These are phyloP conservation scores for Pseudopleuronectes americanus DNA, from an alignment of 2,797 vertebrate species.

Conservation along the genomic window DNA sequence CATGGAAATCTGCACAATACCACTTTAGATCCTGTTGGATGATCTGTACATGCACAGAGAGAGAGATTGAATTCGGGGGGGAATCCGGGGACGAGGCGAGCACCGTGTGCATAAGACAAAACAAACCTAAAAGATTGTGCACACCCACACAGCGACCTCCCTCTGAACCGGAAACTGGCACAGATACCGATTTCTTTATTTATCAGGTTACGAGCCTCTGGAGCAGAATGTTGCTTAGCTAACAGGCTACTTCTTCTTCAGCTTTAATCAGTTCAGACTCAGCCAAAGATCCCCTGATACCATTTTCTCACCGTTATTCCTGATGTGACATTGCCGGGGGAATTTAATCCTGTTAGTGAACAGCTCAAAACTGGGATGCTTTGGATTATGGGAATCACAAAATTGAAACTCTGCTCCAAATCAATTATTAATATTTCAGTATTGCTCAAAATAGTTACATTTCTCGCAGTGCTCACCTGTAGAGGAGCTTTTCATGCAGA, in stretches of 20 bases:
- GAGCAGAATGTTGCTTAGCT: slow-evolving; percentile 51
- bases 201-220: slow-evolving; percentile 58
- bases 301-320: slow-evolving; percentile 39
- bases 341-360: slow-evolving; percentile 54
- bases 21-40: neutral
- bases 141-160: slow-evolving; percentile 55
- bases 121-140: neutral
- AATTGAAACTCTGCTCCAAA: no score
- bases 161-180: slow-evolving; percentile 41
- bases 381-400: neutral
- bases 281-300: slow-evolving; percentile 43
- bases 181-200: slow-evolving; percentile 60
- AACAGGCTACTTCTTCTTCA: slow-evolving; percentile 41
- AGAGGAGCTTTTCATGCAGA: slow-evolving; percentile 32
- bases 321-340: slow-evolving; percentile 16
- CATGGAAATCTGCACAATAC: slow-evolving; percentile 1
- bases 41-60: neutral
- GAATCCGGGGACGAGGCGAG: slow-evolving; percentile 3
- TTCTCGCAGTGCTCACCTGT: slow-evolving; percentile 23
- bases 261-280: slow-evolving; percentile 57
- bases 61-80: neutral
- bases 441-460: slow-evolving; percentile 50
- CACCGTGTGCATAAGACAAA: slow-evolving; percentile 11
- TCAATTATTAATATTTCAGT: slow-evolving; percentile 57
- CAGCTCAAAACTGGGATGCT: slow-evolving; percentile 22